Evolutionary conservation across 2,888 invertebrate genomes (phyloP).

Genomic region (Apantesis nais): DNA sequence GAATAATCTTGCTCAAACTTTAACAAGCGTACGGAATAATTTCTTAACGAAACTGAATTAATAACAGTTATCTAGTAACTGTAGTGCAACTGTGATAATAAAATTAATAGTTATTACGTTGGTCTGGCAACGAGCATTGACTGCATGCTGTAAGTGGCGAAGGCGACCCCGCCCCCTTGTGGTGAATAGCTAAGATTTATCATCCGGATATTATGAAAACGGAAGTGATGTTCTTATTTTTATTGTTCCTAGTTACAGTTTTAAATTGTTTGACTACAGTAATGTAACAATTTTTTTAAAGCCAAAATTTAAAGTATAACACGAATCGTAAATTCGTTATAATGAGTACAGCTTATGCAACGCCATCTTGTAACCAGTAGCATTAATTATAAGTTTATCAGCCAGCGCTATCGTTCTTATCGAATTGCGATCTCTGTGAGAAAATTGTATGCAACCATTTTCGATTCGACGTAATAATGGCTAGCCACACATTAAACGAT

Average conservation of each 20-base stretch:
- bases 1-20: constrained; percentile 24
- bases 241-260: constrained; percentile 5
- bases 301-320: not conserved
- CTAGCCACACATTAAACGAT: not conserved
- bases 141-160: constrained; percentile 13
- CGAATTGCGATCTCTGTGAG: constrained; percentile 14
- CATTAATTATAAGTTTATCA: constrained; percentile 21
- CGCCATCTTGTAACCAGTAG: constrained; percentile 65
- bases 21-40: constrained; percentile 22
- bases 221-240: constrained; percentile 11
- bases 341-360: constrained; percentile 37
- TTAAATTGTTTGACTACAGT: constrained; percentile 7
- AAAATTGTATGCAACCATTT: constrained; percentile 18
- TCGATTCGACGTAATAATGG: not conserved
- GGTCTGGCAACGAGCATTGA: constrained; percentile 21
- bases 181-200: constrained; percentile 9
- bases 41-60: constrained; percentile 25
- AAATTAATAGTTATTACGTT: constrained; percentile 15
- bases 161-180: constrained; percentile 30
- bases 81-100: constrained; percentile 21
- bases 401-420: constrained; percentile 12
- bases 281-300: constrained; percentile 9
- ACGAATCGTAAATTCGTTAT: constrained; percentile 4
- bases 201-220: constrained; percentile 17
- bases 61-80: constrained; percentile 25